Evolutionary conservation across 2,888 invertebrate species (phyloP).

Genomic region (Andrena minutula): DNA sequence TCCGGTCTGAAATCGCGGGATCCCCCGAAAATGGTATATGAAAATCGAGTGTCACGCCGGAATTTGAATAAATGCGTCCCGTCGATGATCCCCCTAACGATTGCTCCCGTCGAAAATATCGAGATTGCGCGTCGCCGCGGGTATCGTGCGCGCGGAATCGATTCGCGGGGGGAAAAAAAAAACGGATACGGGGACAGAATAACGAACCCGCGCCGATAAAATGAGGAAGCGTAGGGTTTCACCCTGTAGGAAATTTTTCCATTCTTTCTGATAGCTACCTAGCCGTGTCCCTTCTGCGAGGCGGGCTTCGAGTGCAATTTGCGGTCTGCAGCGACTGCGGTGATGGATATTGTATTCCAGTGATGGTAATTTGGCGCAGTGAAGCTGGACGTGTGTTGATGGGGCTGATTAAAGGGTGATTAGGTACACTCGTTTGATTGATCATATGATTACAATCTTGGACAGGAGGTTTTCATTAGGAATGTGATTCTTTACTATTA

Average conservation of each 20-base stretch:
- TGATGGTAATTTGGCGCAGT: too few species aligned
- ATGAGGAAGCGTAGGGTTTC: background rate
- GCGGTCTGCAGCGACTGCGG: background rate
- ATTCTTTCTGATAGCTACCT: background rate
- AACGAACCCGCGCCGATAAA: slow-evolving; percentile 15
- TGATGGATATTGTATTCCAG: too few species aligned
- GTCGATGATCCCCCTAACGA: slow-evolving; percentile 32
- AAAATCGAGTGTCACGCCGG: slow-evolving; percentile 77
- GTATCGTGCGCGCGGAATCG: slow-evolving; percentile 34
- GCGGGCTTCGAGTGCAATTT: background rate
- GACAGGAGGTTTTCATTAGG: too few species aligned
- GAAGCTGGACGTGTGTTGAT: too few species aligned
- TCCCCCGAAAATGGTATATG: slow-evolving; percentile 58
- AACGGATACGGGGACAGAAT: background rate
- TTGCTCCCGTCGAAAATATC: slow-evolving; percentile 29
- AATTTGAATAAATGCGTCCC: slow-evolving; percentile 76
- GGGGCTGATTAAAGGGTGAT: too few species aligned
- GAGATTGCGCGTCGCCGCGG: slow-evolving; percentile 5
- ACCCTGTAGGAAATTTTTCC: slow-evolving; percentile 10
- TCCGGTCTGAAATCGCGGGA: background rate
- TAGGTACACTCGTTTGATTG: too few species aligned
- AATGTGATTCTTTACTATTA: too few species aligned
- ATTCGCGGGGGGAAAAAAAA: slow-evolving; percentile 22
- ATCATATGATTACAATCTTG: too few species aligned
- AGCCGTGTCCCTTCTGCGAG: background rate